Evolutionary conservation across 1,140 invertebrate genomes (phyloP).

Genomic region (Prorops nasuta): DNA sequence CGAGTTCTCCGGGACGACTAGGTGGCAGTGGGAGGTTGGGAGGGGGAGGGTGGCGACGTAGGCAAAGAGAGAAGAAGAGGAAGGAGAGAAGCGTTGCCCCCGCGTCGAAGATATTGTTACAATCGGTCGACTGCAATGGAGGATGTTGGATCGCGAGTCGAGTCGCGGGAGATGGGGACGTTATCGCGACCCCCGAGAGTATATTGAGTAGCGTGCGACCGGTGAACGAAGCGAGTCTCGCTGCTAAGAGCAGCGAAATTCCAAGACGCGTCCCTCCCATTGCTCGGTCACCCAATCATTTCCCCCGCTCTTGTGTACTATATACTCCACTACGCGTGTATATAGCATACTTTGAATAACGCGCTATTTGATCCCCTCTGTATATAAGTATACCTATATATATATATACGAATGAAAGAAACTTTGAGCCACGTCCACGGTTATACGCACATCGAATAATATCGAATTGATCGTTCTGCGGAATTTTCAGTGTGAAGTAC

Average conservation of each 20-base stretch:
- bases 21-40: background rate
- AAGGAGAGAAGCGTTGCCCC: slow-evolving; percentile 35
- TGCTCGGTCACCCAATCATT: no score
- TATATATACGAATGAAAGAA: no score
- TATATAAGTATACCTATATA: no score
- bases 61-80: slow-evolving; percentile 5
- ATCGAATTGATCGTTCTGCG: no score
- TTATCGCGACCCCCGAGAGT: slow-evolving; percentile 40
- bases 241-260: slow-evolving; percentile 43
- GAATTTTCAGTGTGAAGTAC: no score
- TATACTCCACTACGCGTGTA: no score
- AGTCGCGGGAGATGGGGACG: slow-evolving; percentile 12
- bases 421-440: no score
- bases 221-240: slow-evolving; percentile 28
- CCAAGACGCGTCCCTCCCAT: no score
- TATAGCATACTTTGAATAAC: no score
- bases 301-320: no score
- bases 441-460: no score
- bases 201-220: slow-evolving; percentile 57
- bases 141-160: slow-evolving; percentile 11
- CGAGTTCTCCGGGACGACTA: slow-evolving; percentile 11
- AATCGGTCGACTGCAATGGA: slow-evolving; percentile 36
- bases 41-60: slow-evolving; percentile 13
- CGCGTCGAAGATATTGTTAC: slow-evolving; percentile 53
- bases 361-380: no score